Base-by-base conservation (phyloP, 2,113 vertebrate genomes). In the Xiphias gladius region DNA sequence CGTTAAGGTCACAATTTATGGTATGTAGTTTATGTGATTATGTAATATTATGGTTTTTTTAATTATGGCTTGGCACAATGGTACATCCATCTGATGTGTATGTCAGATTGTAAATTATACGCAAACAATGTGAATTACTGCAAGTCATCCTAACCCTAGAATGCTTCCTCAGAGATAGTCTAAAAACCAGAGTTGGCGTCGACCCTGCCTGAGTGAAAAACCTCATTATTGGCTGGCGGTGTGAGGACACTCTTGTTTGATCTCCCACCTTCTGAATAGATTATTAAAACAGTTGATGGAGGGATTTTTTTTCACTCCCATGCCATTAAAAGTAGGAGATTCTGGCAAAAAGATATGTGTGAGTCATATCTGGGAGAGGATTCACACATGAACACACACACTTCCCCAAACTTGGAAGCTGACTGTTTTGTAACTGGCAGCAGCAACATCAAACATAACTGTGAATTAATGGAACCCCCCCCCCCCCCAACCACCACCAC, bases 241-340 rank as follows among this genome's bases (percentile, higher is more conserved):
- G 79, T 89, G 61, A 88, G 83, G 69, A 90, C 76, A 41, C 87
- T 81, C 71, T 58, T 84, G 85, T 93, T 91, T 94, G 90, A 93
- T 92, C 88, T 86, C 37, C 70, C 26, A 93, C 84, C 88, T 91
- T 92, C 91, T 76, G 76, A 90, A 91, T 85, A 86, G 65, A 85
- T 90, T 92, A 91, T 90, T 91, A 86, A 91, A 91, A 93, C 84
- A 88, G 83, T 91, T 85, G 90, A 89, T 91, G 79, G 72, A 75
- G 73, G 58, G 46, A 73, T 87, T 79, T 83, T 87, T 75, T 69
- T 22, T 17, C 59, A 55, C 41, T 86, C 78, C 76, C 79, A 59
- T 87, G 83, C 80, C 85, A 86, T 91, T 87, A 79, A 86, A 91
- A 87, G 78, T 81, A 86, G 79, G 80, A 83, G 83, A 83, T 86